These are phyloP conservation scores for Ophioderma brevispina DNA, from an alignment of 35 echinoderm and acorn worm species.

Conservation along the genomic window DNA sequence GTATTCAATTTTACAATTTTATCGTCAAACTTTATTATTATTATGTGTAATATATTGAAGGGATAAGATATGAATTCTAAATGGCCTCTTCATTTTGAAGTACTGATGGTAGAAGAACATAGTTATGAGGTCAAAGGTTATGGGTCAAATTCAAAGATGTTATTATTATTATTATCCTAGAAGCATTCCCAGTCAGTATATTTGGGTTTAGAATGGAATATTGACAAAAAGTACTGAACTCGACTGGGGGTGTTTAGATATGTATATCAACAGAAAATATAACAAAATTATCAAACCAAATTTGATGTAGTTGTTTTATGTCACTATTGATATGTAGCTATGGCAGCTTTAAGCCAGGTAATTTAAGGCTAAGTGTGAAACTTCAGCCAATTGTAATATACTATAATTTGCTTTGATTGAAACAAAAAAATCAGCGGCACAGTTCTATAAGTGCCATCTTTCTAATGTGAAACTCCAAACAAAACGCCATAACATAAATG, in stretches of 20 bases:
- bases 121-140: background rate
- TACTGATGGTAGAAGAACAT: background rate
- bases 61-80: background rate
- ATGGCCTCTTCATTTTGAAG: background rate
- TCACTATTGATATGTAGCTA: background rate
- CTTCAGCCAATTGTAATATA: background rate
- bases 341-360: background rate
- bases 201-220: background rate
- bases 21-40: background rate
- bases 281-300: background rate
- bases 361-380: background rate
- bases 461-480: background rate
- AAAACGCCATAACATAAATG: background rate
- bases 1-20: slow-evolving; percentile 4
- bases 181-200: background rate
- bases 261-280: background rate
- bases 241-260: background rate
- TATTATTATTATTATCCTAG: background rate
- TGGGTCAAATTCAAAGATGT: background rate
- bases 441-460: background rate
- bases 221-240: background rate
- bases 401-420: background rate
- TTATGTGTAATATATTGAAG: background rate
- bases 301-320: background rate
- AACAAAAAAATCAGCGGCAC: background rate